Evolutionary conservation across 2,888 invertebrate species (phyloP).

Genomic region (Tipula unca): DNA sequence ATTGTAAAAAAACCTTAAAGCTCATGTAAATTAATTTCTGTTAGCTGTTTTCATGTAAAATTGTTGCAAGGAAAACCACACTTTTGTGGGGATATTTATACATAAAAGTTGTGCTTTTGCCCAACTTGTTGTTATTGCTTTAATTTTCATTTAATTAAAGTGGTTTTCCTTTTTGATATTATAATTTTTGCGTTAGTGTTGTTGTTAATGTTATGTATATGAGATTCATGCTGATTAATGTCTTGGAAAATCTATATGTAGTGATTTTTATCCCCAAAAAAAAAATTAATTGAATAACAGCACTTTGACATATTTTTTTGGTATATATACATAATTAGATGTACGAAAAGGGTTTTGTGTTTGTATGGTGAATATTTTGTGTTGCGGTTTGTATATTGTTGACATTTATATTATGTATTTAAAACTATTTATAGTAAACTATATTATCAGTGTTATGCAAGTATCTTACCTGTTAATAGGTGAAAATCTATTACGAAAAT

Average conservation of each 20-base stretch:
- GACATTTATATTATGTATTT: background rate
- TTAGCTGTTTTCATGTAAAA: background rate
- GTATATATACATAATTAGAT: background rate
- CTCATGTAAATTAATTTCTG: background rate
- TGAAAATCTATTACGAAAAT: background rate
- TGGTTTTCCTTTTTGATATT: background rate
- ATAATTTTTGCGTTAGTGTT: background rate
- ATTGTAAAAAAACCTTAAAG: background rate
- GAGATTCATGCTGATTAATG: background rate
- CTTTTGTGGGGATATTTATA: background rate
- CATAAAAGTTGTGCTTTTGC: background rate
- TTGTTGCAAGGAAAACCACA: background rate
- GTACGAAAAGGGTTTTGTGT: background rate
- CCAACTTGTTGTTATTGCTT: background rate
- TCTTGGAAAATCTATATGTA: background rate
- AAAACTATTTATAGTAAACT: background rate
- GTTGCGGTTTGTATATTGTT: background rate
- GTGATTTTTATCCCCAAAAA: background rate
- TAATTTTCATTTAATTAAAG: background rate
- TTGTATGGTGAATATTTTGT: background rate
- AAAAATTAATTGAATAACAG: background rate
- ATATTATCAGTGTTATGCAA: background rate
- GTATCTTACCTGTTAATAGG: background rate
- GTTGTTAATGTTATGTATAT: background rate
- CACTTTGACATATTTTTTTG: background rate